Conservation (phyloP, 1,140 invertebrate species). For the Bombus sylvicola region DNA sequence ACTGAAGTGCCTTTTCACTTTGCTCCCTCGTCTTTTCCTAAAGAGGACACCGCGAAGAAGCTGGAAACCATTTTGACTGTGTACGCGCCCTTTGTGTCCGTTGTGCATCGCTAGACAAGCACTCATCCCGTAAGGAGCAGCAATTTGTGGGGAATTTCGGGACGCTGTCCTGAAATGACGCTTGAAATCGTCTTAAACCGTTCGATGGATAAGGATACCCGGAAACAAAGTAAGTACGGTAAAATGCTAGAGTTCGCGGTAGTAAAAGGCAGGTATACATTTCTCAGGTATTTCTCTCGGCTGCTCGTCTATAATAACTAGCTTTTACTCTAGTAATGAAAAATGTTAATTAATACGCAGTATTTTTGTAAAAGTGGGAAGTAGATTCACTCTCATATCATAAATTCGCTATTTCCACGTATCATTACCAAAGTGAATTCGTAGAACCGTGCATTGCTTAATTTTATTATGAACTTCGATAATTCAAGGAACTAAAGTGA, state of each 20-base stretch:
- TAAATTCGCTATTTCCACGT: neutral
- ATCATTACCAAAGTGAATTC: no score
- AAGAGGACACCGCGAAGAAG: conserved; percentile 62
- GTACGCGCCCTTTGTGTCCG: conserved; percentile 65
- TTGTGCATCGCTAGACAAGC: conserved; percentile 70
- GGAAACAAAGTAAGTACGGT: conserved; percentile 3
- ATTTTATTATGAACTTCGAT: no score
- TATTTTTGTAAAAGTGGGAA: neutral
- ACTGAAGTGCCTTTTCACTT: conserved; percentile 66
- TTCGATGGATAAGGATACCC: neutral
- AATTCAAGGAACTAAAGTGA: neutral
- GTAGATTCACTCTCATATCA: neutral
- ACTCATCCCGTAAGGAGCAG: conserved; percentile 73
- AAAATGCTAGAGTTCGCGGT: neutral
- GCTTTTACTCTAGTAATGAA: neutral
- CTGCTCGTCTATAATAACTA: neutral
- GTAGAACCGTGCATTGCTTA: no score
- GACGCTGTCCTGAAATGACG: conserved; percentile 32
- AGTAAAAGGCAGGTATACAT: neutral
- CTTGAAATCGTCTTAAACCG: conserved; percentile 29
- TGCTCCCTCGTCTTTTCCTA: conserved; percentile 43
- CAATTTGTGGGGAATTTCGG: conserved; percentile 68
- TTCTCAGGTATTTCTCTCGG: neutral
- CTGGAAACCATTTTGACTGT: conserved; percentile 72
- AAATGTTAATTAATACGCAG: neutral